A percentile compares a stretch with the other conserved stretches of the same genome.
phyloP scores from a whole-genome alignment of 2,888 invertebrate species.

The Microplitis deprimator region DNA sequence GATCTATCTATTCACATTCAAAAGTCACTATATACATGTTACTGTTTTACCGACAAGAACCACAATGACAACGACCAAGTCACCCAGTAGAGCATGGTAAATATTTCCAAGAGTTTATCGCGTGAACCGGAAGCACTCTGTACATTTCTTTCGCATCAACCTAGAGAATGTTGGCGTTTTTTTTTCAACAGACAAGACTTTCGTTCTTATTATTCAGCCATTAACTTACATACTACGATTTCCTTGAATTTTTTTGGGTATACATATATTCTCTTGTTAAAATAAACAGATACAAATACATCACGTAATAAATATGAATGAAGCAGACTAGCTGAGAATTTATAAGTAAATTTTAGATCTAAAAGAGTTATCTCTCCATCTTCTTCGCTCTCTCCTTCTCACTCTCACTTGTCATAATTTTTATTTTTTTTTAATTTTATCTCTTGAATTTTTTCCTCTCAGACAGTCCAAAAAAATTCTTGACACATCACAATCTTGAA shows the following conservation, averaged over 20 bases:
- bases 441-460: background rate
- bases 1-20: slow-evolving; percentile 29
- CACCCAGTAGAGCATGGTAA: slow-evolving; percentile 1
- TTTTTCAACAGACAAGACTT: background rate
- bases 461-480: slow-evolving; percentile 15
- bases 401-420: background rate
- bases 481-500: slow-evolving; percentile 12
- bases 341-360: background rate
- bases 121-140: slow-evolving; percentile 20
- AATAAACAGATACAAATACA: slow-evolving; percentile 2
- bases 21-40: slow-evolving; percentile 21
- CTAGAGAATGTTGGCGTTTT: slow-evolving; percentile 2
- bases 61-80: slow-evolving; percentile 29
- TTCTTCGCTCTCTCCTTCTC: background rate
- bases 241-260: slow-evolving; percentile 2
- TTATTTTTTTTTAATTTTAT: background rate
- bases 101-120: slow-evolving; percentile 22
- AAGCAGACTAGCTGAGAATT: background rate
- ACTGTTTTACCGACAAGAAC: slow-evolving; percentile 54
- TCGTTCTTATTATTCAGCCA: background rate
- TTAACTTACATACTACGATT: slow-evolving; percentile 11
- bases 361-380: background rate
- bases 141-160: slow-evolving; percentile 13
- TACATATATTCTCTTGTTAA: background rate
- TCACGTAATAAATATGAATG: slow-evolving; percentile 14